These are phyloP conservation scores for Erethizon dorsatum DNA, from an alignment of 2,797 vertebrate genomes.

Conservation along the genomic window DNA sequence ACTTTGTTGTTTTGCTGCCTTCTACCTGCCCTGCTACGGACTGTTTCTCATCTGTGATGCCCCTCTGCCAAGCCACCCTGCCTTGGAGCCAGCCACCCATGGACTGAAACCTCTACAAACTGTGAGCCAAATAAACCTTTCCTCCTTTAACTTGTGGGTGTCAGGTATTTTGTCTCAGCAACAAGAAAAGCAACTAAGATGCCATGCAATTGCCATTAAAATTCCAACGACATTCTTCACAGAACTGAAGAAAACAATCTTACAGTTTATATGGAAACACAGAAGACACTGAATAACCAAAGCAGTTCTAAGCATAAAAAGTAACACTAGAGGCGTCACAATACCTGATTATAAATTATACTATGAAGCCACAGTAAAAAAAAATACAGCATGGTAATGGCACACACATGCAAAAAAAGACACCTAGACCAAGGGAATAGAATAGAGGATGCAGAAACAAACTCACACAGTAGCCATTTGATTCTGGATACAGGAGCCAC, in stretches of 20 bases:
- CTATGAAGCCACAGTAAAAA: not conserved
- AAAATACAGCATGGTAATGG: not conserved
- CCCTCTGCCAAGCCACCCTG: not conserved
- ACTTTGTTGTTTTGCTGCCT: not conserved
- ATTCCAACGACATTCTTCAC: not conserved
- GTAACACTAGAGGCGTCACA: not conserved
- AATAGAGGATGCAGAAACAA: not conserved
- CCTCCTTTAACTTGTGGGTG: not conserved
- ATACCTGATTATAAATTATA: not conserved
- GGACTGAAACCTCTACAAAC: not conserved
- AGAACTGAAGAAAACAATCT: not conserved
- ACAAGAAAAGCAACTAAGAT: not conserved
- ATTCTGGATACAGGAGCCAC: not conserved
- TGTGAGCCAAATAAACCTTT: too few relatives aligned
- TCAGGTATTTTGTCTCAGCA: not conserved
- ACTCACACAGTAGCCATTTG: not conserved
- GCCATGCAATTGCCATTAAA: not conserved
- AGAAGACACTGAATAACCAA: not conserved
- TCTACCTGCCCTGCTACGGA: not conserved
- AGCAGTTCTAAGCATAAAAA: not conserved
- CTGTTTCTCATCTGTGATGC: too few relatives aligned
- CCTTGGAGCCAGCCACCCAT: not conserved
- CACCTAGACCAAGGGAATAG: not conserved
- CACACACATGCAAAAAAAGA: not conserved
- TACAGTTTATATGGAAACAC: not conserved